Percentiles rank a stretch among this genome's conserved stretches.
These are phyloP conservation scores for Acanthurus leucopareius DNA, from an alignment of 2,797 vertebrate species.

Conservation along the genomic window DNA sequence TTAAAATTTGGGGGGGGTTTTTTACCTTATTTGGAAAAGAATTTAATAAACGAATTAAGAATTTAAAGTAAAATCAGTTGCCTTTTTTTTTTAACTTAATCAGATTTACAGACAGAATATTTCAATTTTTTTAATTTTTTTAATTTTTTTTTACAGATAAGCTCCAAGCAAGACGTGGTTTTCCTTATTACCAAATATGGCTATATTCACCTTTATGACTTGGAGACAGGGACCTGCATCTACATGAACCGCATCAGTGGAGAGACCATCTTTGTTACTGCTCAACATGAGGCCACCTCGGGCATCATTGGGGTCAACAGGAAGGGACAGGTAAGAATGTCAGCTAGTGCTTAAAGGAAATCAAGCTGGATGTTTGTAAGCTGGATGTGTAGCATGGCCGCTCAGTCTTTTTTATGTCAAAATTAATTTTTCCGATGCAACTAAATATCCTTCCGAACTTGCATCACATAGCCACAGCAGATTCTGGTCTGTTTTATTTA, in stretches of 20 bases:
- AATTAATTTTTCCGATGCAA: not conserved
- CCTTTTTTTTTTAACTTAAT: not conserved
- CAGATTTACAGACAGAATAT: not conserved
- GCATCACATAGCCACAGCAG: not conserved
- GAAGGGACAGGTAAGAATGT: conserved; percentile 94
- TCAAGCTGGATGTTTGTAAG: not conserved
- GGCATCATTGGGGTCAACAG: conserved; percentile 99
- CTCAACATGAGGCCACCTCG: conserved; percentile 96
- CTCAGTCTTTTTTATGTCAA: not conserved
- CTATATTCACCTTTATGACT: conserved; percentile 97
- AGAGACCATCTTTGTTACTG: conserved; percentile 98
- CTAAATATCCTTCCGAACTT: not conserved
- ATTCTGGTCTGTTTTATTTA: not conserved
- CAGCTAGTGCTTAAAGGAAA: not conserved
- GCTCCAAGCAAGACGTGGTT: conserved; percentile 97
- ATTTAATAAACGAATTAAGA: too few relatives aligned
- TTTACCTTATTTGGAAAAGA: not conserved
- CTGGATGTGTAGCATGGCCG: not conserved
- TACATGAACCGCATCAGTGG: conserved; percentile 99
- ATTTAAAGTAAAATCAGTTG: not conserved
- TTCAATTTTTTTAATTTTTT: not conserved
- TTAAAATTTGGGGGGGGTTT: too few relatives aligned
- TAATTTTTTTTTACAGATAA: conserved; percentile 86
- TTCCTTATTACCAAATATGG: conserved; percentile 98
- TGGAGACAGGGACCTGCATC: conserved; percentile 98